Percentiles rank a stretch among this genome's conserved stretches.
These are phyloP conservation scores for Gerris buenoi DNA, from an alignment of 1,140 invertebrate genomes.

Conservation along the genomic window DNA sequence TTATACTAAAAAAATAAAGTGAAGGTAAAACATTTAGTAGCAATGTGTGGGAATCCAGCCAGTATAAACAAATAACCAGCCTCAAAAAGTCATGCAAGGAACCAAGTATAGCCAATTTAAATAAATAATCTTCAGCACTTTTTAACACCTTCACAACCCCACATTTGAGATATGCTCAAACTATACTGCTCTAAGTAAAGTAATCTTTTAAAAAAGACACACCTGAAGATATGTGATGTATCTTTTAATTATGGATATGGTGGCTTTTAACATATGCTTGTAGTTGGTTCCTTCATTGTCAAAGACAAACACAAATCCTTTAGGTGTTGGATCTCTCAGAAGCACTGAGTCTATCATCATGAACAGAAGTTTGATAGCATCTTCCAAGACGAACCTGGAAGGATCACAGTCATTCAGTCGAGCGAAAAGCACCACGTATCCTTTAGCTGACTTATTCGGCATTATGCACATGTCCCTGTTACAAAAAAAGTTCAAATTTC, in stretches of 20 bases:
- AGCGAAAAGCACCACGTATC: conserved; percentile 40
- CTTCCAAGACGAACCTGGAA: conserved; percentile 40
- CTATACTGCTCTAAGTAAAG: too few relatives aligned
- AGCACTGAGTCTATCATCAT: conserved; percentile 45
- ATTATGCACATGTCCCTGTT: conserved; percentile 21
- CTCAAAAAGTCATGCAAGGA: too few relatives aligned
- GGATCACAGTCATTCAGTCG: conserved; percentile 39
- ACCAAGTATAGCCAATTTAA: too few relatives aligned
- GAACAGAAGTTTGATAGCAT: conserved; percentile 42
- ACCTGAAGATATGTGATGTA: conserved; percentile 50
- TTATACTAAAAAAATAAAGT: too few relatives aligned
- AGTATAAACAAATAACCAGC: too few relatives aligned
- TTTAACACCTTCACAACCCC: too few relatives aligned
- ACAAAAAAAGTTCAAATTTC: too few relatives aligned
- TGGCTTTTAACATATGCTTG: conserved; percentile 42
- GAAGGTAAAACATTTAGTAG: too few relatives aligned
- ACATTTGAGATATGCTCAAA: too few relatives aligned
- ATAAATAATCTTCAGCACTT: too few relatives aligned
- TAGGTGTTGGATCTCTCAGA: background rate
- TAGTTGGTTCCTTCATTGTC: conserved; percentile 44
- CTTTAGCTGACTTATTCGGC: conserved; percentile 40
- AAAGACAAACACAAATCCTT: conserved; percentile 43
- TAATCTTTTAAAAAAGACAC: conserved; percentile 6
- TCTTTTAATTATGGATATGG: conserved; percentile 37
- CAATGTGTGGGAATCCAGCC: too few relatives aligned